A percentile compares a stretch with the other conserved stretches of the same genome.
These are phyloP conservation scores for Psittacula cyanocephala DNA, from an alignment of 2,113 vertebrate genomes.

Conservation along the genomic window DNA sequence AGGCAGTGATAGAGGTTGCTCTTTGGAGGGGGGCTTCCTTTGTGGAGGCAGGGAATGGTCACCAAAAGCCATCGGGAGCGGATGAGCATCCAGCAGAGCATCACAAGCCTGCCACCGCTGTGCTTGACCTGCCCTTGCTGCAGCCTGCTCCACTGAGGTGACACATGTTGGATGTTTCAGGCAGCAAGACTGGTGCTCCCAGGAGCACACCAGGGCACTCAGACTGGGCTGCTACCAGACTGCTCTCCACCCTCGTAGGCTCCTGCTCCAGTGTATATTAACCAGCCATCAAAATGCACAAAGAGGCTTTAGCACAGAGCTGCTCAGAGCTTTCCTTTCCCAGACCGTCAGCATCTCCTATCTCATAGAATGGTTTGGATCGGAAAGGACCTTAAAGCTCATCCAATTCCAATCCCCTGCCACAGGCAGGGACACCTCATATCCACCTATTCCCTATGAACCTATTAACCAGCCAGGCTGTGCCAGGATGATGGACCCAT, in stretches of 20 bases:
- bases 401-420: not conserved
- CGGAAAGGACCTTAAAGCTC: not conserved
- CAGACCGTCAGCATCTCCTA: not conserved
- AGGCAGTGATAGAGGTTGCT: not conserved
- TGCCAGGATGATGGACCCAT: fast-evolving
- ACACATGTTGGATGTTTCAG: too few species aligned
- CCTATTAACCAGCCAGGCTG: fast-evolving
- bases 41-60: not conserved
- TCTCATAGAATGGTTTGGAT: not conserved
- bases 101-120: not conserved
- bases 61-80: not conserved
- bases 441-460: not conserved
- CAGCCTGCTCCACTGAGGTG: not conserved
- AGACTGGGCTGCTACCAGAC: not conserved
- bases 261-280: not conserved
- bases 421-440: not conserved
- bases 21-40: not conserved
- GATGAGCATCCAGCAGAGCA: not conserved
- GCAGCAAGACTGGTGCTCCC: not conserved
- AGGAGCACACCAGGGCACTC: not conserved
- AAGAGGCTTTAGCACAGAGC: not conserved
- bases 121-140: not conserved
- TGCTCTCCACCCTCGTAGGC: not conserved
- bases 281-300: not conserved
- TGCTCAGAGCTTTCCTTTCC: not conserved